phyloP scores from a whole-genome alignment of 2,113 vertebrate genomes.

The Eurypyga helias region DNA sequence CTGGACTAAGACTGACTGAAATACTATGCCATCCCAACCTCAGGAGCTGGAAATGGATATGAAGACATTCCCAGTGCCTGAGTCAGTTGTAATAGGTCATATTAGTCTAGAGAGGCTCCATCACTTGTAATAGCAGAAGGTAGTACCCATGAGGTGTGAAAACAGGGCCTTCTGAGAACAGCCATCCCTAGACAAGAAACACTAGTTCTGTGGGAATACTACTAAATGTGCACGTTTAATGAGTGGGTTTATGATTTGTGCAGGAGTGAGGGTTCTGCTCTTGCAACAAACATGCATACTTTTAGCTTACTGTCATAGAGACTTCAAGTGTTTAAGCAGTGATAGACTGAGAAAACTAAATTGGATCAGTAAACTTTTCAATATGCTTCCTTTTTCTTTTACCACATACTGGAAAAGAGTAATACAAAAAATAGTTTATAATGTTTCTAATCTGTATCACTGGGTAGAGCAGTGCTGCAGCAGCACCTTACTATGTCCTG shows the following conservation, averaged over 20 bases:
- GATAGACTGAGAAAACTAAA: background rate
- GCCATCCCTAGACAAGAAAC: background rate
- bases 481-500: background rate
- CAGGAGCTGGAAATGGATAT: background rate
- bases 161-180: background rate
- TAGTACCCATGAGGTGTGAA: background rate
- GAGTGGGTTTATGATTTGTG: background rate
- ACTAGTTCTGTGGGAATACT: background rate
- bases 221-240: background rate
- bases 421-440: background rate
- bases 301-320: background rate
- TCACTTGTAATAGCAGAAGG: background rate
- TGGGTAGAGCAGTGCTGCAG: background rate
- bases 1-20: background rate
- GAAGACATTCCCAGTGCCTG: background rate
- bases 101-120: background rate
- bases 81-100: background rate
- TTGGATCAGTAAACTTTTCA: background rate
- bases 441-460: background rate
- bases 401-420: background rate
- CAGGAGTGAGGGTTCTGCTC: background rate
- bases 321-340: background rate
- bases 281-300: background rate
- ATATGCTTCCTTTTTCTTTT: background rate
- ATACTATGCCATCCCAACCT: background rate